A percentile compares a stretch with the other conserved stretches of the same genome.
Evolutionary conservation across 23 tunicate species (phyloP).

Genomic region (Trididemnum miniatum): DNA sequence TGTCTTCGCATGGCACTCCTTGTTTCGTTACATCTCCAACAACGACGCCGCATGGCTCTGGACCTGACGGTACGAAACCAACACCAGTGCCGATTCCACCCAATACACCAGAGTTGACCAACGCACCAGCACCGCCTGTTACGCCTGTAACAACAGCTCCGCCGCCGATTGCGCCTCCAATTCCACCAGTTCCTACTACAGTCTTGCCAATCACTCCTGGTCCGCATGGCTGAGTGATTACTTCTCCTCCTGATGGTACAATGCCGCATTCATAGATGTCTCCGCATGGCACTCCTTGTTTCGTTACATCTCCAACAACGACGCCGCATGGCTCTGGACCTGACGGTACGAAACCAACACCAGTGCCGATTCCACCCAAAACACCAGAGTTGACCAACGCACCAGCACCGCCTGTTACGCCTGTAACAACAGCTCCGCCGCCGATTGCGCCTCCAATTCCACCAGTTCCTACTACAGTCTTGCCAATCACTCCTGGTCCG

Average conservation of each 20-base stretch:
- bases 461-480: not conserved
- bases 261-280: not conserved
- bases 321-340: constrained; percentile 1
- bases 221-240: not conserved
- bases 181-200: not conserved
- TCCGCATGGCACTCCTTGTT: not conserved
- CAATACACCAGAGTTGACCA: not conserved
- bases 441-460: not conserved
- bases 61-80: not conserved
- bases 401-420: not conserved
- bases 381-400: not conserved
- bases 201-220: constrained; percentile 1
- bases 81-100: not conserved
- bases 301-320: not conserved
- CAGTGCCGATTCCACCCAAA: not conserved
- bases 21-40: not conserved
- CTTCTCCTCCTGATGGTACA: not conserved
- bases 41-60: not conserved
- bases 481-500: constrained; percentile 1
- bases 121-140: not conserved
- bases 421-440: not conserved
- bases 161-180: not conserved
- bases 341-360: not conserved
- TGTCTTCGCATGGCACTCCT: not conserved
- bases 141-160: not conserved